Evolutionary conservation across 2,797 vertebrate genomes (phyloP), one percentile per base, ranked within the genome.

Genomic region (Poeciliopsis gracilis): DNA sequence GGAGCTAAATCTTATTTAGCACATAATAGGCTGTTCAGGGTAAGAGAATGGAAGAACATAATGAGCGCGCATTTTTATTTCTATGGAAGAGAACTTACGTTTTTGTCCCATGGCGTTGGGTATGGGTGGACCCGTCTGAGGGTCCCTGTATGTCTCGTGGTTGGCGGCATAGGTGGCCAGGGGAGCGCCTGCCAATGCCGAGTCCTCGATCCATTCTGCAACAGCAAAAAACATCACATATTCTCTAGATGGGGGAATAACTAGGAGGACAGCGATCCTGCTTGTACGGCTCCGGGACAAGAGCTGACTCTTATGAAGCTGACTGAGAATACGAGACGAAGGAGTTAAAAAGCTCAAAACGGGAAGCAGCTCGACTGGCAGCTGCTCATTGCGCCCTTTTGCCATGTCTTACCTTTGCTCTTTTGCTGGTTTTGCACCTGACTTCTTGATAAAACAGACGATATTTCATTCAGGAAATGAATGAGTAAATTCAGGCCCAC

Each of bases 141-240:
- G 95, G 88, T 99, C 98, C 93, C 97, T 96, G 96, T 94, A 96
- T 78, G 97, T 95, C 94, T 99, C 97, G 90, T 96, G 97, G 95
- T 96, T 97, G 87, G 96, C 86, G 88, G 97, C 94, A 79, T 97
- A 97, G 93, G 93, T 97, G 91, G 97, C 95, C 94, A 97, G 91
- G 2, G 97, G 97, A 81, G 97, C 95, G 79, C 96, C 96, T 72
- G 97, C 94, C 88, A 97, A 93, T 10, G 96, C 92, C 11, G 96
- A 96, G 76, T 98, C 97, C 92, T 98, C 98, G 78, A 98, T 97
- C 98, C 98, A 99, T 93, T 99, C 98, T 99, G 93, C 78, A 95
- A 95, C 77, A 91, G 78, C 88, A 92, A 94, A 86, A 92, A 72
- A 80, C 30, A 67, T 25, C 72, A 93, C 77, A 93, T 43, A 59